These are phyloP conservation scores for Pemphredon lugubris DNA, from an alignment of 2,888 invertebrate genomes.

Conservation along the genomic window DNA sequence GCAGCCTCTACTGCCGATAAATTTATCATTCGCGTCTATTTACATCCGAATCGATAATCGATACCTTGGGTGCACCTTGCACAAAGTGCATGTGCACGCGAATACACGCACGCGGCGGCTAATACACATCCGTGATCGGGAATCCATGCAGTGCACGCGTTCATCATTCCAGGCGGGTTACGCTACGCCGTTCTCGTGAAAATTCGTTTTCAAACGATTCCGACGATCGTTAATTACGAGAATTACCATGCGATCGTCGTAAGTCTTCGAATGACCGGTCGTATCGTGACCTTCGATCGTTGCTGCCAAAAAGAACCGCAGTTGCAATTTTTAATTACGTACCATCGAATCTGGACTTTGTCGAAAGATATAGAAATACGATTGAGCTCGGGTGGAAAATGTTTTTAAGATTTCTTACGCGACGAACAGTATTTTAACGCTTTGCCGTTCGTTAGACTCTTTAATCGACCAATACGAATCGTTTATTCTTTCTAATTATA, in stretches of 20 bases:
- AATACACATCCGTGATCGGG: slow-evolving; percentile 6
- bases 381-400: too few species aligned
- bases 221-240: slow-evolving; percentile 1
- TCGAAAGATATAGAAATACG: too few species aligned
- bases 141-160: slow-evolving; percentile 6
- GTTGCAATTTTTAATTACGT: too few species aligned
- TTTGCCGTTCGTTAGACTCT: too few species aligned
- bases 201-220: not conserved
- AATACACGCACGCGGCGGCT: not conserved
- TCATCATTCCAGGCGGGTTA: slow-evolving; percentile 1
- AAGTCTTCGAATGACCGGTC: not conserved
- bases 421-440: too few species aligned
- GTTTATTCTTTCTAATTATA: too few species aligned
- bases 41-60: slow-evolving; percentile 69
- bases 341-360: too few species aligned
- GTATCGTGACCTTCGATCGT: too few species aligned
- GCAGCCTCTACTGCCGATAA: slow-evolving; percentile 41
- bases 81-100: slow-evolving; percentile 11
- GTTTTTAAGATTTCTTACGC: too few species aligned
- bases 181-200: slow-evolving; percentile 6
- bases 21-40: slow-evolving; percentile 67
- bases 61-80: slow-evolving; percentile 42
- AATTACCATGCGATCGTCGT: not conserved
- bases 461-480: too few species aligned
- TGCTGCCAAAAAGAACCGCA: too few species aligned